A percentile compares a stretch with the other conserved stretches of the same genome.
These are phyloP conservation scores for Eutrigla gurnardus DNA, from an alignment of 2,797 vertebrate species.

Conservation along the genomic window DNA sequence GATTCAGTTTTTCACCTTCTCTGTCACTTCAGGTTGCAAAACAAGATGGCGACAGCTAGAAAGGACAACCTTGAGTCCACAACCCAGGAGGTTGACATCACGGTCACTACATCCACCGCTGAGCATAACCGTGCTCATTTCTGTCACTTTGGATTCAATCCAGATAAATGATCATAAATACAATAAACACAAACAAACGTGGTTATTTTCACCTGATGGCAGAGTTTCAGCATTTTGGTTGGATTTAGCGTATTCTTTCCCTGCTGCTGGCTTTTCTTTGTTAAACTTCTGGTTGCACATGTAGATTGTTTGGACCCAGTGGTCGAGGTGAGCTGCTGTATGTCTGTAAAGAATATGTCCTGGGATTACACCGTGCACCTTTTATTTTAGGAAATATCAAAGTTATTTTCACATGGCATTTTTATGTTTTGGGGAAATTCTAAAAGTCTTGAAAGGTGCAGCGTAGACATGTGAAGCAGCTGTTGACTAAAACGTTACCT, in stretches of 20 bases:
- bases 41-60: not conserved
- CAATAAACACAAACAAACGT: not conserved
- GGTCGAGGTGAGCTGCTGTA: not conserved
- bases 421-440: not conserved
- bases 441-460: not conserved
- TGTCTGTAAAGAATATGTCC: not conserved
- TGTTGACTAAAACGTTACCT: conserved; percentile 81
- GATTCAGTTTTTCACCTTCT: not conserved
- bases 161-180: too few relatives aligned
- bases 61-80: not conserved
- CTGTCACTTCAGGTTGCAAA: not conserved
- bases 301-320: not conserved
- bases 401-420: not conserved
- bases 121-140: too few relatives aligned
- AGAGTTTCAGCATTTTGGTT: not conserved
- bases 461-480: not conserved
- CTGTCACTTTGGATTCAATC: too few relatives aligned
- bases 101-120: not conserved
- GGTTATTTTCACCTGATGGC: not conserved
- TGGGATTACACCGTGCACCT: not conserved
- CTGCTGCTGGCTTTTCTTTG: not conserved
- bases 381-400: not conserved
- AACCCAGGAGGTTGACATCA: not conserved
- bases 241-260: not conserved
- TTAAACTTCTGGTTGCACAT: too few relatives aligned